phyloP scores from a whole-genome alignment of 92 coral and sea anemone species.

The Pocillopora grandis region DNA sequence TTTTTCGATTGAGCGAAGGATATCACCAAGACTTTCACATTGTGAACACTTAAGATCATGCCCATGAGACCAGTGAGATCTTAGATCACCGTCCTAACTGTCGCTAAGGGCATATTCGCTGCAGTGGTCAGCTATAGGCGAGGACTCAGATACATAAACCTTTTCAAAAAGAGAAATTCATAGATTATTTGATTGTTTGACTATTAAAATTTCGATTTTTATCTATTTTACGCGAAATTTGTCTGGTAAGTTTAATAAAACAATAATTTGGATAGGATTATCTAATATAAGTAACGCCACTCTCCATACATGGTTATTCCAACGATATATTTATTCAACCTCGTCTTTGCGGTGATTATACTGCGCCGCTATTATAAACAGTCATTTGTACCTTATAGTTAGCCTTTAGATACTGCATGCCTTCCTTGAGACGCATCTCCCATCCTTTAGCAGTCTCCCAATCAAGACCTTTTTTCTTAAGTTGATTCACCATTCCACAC shows the following conservation, averaged over 20 bases:
- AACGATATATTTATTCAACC: no score
- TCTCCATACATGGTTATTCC: no score
- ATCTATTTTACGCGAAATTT: no score
- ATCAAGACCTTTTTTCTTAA: constrained; percentile 5
- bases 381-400: constrained; percentile 17
- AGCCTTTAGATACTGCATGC: constrained; percentile 31
- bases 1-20: background rate
- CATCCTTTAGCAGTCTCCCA: background rate
- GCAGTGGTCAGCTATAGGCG: constrained; percentile 40
- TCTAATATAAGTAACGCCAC: no score
- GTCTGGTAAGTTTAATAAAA: no score
- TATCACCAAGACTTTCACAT: constrained; percentile 18
- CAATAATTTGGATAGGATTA: no score
- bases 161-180: background rate
- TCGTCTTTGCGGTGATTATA: background rate
- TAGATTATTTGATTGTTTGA: no score
- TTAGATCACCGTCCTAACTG: constrained; percentile 2
- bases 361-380: no score
- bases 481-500: constrained; percentile 11
- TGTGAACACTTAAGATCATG: constrained; percentile 24
- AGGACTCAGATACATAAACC: constrained; percentile 31
- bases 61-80: constrained; percentile 3
- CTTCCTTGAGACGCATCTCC: background rate
- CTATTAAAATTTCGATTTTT: no score
- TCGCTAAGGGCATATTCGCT: constrained; percentile 23